Base-by-base conservation (phyloP, 2,113 vertebrate species). In the Trichechus manatus region DNA sequence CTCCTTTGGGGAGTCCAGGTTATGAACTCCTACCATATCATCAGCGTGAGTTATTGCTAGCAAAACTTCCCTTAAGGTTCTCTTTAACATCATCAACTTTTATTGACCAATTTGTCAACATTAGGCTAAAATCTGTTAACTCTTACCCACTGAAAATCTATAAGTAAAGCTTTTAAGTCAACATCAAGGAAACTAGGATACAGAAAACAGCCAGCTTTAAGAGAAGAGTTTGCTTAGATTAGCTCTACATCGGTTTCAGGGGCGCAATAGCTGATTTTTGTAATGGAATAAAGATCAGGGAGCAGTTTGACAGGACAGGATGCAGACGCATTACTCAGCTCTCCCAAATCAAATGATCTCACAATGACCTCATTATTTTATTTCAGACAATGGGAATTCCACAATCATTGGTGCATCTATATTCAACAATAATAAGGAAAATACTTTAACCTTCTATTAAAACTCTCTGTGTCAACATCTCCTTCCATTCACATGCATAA, bases 281-380 rank as follows among this genome's bases (percentile, higher is more conserved):
- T 47, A 68, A 56, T 63, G 25, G 31, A 15, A 15, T 86, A 59
- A 95, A 75, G 64, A 87, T 61, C n/a, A 87, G 61, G 82, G 85
- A 86, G 25, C 25, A 68, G 20, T 68, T 79, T n/a, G 22, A 25
- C 56, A 42, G 86, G 47, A 72, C 72, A 96, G 93, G 91, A 88
- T 88, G 72, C n/a, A 88, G 66, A 95, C 94, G 36, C 29, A 61
- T 95, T 64, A 93, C 59, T 95, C 72, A 78, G 11, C 59, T 80
- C 36, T 95, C 44, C 64, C 77, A 90, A 59, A 61, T 85, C 36
- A 72, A 83, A 95, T 78, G 74, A 36, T 94, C 80, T 59, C 84
- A 84, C 9, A n/a, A 53, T 96, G 90, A 88, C 72, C 31, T 95
- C 78, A 95, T 59, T 88, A 59, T 70, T 96, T 96, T 70, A 96